Evolutionary conservation across 2,113 vertebrate genomes (phyloP), one percentile per base, ranked within the genome.

Genomic region (Struthio camelus): DNA sequence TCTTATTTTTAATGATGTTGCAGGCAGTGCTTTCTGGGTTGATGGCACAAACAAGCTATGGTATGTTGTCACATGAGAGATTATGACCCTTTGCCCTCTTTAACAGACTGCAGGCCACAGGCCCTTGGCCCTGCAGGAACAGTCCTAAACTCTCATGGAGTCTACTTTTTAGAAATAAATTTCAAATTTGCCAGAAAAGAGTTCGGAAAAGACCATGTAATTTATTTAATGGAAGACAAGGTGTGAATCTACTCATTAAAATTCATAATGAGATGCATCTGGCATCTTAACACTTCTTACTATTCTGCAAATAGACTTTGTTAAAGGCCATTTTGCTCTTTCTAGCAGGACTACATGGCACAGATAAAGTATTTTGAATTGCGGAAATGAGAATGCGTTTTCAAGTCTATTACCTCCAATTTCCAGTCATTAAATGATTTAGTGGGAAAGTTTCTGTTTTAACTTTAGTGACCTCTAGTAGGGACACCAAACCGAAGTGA

Each of bases 381-480:
- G 93, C 89, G 76, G 77, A 70, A 84, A 94, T 87, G 71, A 95
- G 73, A 89, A 86, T 96, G 44, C 14, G 36, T 71, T 91, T 96
- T 96, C 81, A 94, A 89, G 94, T 94, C 94, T 97, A 94, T 92
- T 94, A 87, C 85, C 93, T 87, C 90, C 96, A 94, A 96, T 65
- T 97, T 96, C 91, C 42, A 97, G 71, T 94, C 91, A 95, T 95
- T 96, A 97, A 95, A 95, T 93, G 96, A 96, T 95, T 95, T 91
- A 94, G 54, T 94, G 54, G 79, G 44, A 95, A 92, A 95, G 76
- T 90, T 95, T 94, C 85, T 90, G n/a, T 62, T 94, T 95, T 95
- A 97, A 89, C 81, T 95, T 91, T 27, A 83, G 87, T 95, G 95
- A 97, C 93, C 95, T 94, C 94, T 91, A 93, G 51, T 71, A 95